Percentiles rank a stretch among this genome's conserved stretches.
These are phyloP conservation scores for Tragelaphus scriptus DNA, from an alignment of 2,113 vertebrate species.

Conservation along the genomic window DNA sequence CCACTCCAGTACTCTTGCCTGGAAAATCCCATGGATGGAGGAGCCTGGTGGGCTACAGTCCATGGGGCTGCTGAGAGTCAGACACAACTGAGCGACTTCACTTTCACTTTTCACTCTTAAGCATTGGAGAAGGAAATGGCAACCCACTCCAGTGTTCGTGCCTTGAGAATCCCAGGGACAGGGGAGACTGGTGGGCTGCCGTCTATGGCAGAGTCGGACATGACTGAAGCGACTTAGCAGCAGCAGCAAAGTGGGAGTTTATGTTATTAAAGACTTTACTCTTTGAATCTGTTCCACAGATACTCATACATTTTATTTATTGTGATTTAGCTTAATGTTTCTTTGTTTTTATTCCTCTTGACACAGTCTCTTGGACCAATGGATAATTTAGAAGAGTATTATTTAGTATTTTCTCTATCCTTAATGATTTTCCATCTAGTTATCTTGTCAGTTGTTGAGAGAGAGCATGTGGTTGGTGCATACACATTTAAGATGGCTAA, in stretches of 20 bases:
- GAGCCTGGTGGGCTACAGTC: too few species aligned
- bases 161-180: too few species aligned
- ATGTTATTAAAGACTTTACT: neutral
- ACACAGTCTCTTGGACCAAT: neutral
- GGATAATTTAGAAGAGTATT: neutral
- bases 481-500: neutral
- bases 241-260: neutral
- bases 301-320: neutral
- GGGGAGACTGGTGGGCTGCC: too few species aligned
- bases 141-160: too few species aligned
- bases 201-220: too few species aligned
- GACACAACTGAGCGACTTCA: too few species aligned
- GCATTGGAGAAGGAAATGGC: too few species aligned
- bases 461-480: neutral
- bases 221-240: too few species aligned
- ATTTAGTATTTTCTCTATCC: neutral
- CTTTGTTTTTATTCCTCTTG: neutral
- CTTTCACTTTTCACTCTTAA: too few species aligned
- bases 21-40: too few species aligned
- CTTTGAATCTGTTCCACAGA: neutral
- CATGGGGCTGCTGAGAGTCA: too few species aligned
- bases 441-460: neutral
- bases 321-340: neutral
- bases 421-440: neutral
- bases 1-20: too few species aligned